These are phyloP conservation scores for Rhabdomys pumilio DNA, from an alignment of 2,797 vertebrate species.

Conservation along the genomic window DNA sequence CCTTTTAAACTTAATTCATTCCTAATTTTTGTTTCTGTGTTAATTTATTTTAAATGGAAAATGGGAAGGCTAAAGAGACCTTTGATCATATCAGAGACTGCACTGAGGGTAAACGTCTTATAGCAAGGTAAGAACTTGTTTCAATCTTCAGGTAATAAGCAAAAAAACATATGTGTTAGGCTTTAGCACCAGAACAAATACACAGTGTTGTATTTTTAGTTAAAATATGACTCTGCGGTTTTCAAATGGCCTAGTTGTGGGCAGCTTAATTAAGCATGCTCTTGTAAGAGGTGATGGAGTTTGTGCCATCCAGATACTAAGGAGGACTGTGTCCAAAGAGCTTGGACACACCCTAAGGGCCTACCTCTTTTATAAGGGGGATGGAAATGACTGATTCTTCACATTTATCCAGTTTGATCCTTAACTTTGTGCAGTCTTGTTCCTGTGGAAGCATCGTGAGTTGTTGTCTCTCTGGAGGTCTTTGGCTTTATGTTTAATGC, in stretches of 20 bases:
- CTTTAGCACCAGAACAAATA: conserved; percentile 2
- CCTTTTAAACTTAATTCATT: background rate
- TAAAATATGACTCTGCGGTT: background rate
- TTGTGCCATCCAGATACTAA: background rate
- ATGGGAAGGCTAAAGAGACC: background rate
- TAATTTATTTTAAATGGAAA: conserved; percentile 3
- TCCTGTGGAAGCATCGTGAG: background rate
- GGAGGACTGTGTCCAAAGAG: background rate
- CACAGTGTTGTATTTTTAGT: background rate
- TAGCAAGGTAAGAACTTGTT: background rate
- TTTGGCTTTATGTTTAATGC: conserved; percentile 19
- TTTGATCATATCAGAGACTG: background rate
- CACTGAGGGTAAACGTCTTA: background rate
- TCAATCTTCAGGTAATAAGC: background rate
- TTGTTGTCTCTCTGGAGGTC: background rate
- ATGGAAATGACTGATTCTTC: background rate
- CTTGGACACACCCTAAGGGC: background rate
- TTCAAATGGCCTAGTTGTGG: conserved; percentile 55
- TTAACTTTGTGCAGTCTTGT: background rate
- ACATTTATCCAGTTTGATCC: background rate
- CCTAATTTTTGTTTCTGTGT: background rate
- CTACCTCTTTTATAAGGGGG: background rate
- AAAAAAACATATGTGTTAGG: conserved; percentile 22
- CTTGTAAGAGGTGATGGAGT: background rate
- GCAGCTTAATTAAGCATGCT: background rate